These are phyloP conservation scores for Dicycla oo DNA, from an alignment of 2,888 invertebrate species.

Conservation along the genomic window DNA sequence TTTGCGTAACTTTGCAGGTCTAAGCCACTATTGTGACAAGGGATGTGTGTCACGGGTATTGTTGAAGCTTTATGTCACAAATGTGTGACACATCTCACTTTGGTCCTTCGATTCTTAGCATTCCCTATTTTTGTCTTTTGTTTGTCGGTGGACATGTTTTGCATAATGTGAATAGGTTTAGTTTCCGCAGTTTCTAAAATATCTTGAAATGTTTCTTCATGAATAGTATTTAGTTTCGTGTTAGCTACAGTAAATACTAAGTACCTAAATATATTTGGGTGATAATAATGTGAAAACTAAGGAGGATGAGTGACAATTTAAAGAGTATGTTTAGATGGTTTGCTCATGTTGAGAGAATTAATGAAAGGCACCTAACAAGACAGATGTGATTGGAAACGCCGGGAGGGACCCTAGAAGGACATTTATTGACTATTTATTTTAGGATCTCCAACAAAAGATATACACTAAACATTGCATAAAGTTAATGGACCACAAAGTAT, in stretches of 20 bases:
- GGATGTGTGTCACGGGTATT: constrained; percentile 21
- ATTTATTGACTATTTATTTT: too few relatives aligned
- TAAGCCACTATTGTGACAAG: constrained; percentile 6
- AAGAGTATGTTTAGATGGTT: too few relatives aligned
- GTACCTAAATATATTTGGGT: neutral
- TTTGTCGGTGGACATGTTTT: constrained; percentile 22
- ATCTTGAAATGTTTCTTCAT: constrained; percentile 25
- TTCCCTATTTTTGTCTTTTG: constrained; percentile 49
- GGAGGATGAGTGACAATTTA: too few relatives aligned
- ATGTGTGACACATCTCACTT: neutral
- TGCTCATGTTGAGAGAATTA: too few relatives aligned
- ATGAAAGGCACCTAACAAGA: too few relatives aligned
- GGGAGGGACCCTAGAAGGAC: too few relatives aligned
- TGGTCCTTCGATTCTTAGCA: constrained; percentile 64
- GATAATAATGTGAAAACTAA: neutral
- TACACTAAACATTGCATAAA: too few relatives aligned
- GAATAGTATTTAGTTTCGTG: constrained; percentile 14
- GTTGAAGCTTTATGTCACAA: constrained; percentile 1
- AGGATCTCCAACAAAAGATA: too few relatives aligned
- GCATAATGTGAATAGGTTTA: constrained; percentile 39
- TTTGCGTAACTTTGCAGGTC: constrained; percentile 55
- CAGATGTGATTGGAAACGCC: too few relatives aligned
- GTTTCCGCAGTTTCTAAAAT: constrained; percentile 48
- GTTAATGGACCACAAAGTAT: too few relatives aligned
- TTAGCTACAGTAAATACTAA: constrained; percentile 1